Base-by-base conservation (phyloP, 2,797 vertebrate genomes). In the Danio choprae region DNA sequence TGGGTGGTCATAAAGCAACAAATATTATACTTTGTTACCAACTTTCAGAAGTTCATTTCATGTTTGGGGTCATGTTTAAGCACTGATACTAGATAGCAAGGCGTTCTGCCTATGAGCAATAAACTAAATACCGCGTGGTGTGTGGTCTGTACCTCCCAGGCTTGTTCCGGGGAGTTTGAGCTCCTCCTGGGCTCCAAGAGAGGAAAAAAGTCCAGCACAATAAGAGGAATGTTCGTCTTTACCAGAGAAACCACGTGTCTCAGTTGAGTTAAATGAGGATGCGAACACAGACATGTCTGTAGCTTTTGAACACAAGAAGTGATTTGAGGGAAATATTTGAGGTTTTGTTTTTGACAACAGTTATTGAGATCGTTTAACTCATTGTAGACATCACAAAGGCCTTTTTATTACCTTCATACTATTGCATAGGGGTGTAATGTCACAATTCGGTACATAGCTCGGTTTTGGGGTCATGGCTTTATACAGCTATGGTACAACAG, bases 121-220 rank as follows among this genome's bases (percentile, higher is more conserved):
- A 84, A 88, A 82, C 83, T 81, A 86, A 87, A 88, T 83, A 84
- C 36, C 15, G 53, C 92, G 89, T 87, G 86, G 88, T 94, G 93
- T 94, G 94, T 95, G 94, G 93, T 95, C 83, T 60, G 79, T 87
- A 92, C 93, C 92, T 92, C 92, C 92, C 91, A 89, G 86, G 90
- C 87, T 90, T 87, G 90, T 92, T 92, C 88, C 85, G 84, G 91
- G 88, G 89, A 89, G 91, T 89, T 88, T 87, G 82, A 36, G 80
- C 85, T 84, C 88, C 92, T 91, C 89, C 90, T 85, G 85, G 88
- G 89, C 85, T 88, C 87, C 58, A 72, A 87, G 71, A 78, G 5
- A 38, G 71, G 40, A 22, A 89, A 86, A 87, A 81, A 82, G 80
- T 82, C 86, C 85, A 86, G 84, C 87, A 91, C 88, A 92, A 91